Percentiles rank a stretch among this genome's conserved stretches.
phyloP scores from a whole-genome alignment of 2,888 invertebrate genomes.

The Empis livida region DNA sequence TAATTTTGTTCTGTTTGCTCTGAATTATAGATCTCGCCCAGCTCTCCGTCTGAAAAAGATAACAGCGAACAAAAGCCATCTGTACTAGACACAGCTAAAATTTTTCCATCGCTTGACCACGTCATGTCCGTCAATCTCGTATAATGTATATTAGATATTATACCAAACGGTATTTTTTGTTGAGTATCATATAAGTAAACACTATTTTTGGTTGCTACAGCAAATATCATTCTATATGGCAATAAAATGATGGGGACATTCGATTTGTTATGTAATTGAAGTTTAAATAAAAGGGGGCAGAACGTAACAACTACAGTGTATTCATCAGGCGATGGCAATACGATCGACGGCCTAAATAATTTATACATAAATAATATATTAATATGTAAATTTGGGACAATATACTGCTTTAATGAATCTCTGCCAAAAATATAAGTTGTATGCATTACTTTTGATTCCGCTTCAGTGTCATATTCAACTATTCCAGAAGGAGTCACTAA shows the following conservation, averaged over 20 bases:
- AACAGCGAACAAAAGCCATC: slow-evolving; percentile 83
- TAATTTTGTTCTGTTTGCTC: not conserved
- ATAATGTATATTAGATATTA: slow-evolving; percentile 75
- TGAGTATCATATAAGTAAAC: slow-evolving; percentile 83
- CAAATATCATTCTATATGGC: slow-evolving; percentile 75
- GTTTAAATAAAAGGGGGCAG: slow-evolving; percentile 59
- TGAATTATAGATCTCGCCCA: slow-evolving; percentile 43
- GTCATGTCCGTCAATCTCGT: slow-evolving; percentile 77
- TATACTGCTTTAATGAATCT: slow-evolving; percentile 47
- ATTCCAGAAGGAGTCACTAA: slow-evolving; percentile 85
- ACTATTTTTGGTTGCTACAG: slow-evolving; percentile 78
- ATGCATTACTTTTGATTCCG: slow-evolving; percentile 44
- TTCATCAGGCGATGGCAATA: slow-evolving; percentile 66
- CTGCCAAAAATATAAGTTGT: slow-evolving; percentile 47
- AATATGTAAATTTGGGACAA: too few relatives aligned
- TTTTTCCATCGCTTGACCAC: slow-evolving; percentile 70
- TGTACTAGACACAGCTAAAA: slow-evolving; percentile 68
- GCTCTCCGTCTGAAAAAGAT: slow-evolving; percentile 58
- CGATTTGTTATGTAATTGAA: slow-evolving; percentile 34
- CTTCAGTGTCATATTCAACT: slow-evolving; percentile 56
- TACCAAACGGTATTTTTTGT: slow-evolving; percentile 63
- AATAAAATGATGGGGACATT: slow-evolving; percentile 47
- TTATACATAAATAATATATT: too few relatives aligned
- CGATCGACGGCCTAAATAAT: slow-evolving; percentile 53
- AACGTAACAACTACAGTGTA: slow-evolving; percentile 74